Evolutionary conservation across 1,140 invertebrate genomes (phyloP), one percentile per base, ranked within the genome.

Genomic region (Drosophila bocki): DNA sequence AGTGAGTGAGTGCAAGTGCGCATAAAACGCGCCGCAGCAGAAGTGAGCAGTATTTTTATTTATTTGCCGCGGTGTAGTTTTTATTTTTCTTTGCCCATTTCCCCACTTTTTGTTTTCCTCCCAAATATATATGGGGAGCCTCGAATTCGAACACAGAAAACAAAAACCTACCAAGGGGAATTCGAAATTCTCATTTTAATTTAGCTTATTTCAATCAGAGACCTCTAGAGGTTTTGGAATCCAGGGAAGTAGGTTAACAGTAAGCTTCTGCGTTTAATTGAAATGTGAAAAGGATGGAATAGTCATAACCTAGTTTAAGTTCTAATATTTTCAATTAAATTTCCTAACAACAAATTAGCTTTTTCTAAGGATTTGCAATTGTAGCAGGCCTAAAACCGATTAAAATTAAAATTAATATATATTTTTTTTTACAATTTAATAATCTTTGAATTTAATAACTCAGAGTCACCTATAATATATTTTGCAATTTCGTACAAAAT

Each of bases 1-100:
- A n/a, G 69, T 71, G 78, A 53, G 64, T 50, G 47, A 54, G 67
- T 57, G 64, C 56, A 65, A 77, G 64, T 81, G 84, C 78, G 84
- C 84, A 88, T 90, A 90, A 88, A 85, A 81, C 74, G 81, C 81
- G 78, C 77, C 81, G 70, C 81, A 69, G 62, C 72, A 75, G 72
- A 83, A 86, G 80, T 83, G 84, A 87, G 61, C 83, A 87, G 83
- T 80, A 78, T 90, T 81, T 90, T 90, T 87, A 87, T 88, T 85
- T 90, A 82, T 90, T 90, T 90, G 82, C 81, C 77, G 85, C 70
- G 69, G 74, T 50, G 68, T 72, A 76, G 59, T 78, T 80, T 88
- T 83, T 78, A 78, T 78, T 72, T 79, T 53, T 60, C 65, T 78
- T 78, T 78, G 47, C 50, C 54, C 37, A 37, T 59, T 63, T 29